These are phyloP conservation scores for Calonectris borealis DNA, from an alignment of 2,113 vertebrate genomes.

Conservation along the genomic window DNA sequence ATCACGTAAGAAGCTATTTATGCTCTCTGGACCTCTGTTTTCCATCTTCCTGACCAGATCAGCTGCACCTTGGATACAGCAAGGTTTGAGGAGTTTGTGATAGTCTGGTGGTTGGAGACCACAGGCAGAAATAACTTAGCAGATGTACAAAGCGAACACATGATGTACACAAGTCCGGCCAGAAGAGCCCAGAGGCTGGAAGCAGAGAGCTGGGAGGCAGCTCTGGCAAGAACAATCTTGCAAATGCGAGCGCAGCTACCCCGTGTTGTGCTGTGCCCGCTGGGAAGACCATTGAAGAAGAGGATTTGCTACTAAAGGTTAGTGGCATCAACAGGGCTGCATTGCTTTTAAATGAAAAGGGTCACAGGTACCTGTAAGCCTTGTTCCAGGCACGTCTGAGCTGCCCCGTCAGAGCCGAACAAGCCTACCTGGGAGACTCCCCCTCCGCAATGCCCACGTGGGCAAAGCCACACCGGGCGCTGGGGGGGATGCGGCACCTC, in stretches of 20 bases:
- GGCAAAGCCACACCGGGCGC: background rate
- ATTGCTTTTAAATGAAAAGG: background rate
- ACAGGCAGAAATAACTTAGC: background rate
- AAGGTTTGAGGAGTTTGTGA: background rate
- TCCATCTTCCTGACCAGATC: background rate
- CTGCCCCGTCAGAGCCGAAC: background rate
- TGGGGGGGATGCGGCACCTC: background rate
- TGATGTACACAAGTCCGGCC: background rate
- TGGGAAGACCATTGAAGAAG: background rate
- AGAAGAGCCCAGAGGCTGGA: background rate
- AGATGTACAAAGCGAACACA: background rate
- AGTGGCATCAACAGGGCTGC: background rate
- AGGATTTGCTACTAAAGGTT: background rate
- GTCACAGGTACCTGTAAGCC: background rate
- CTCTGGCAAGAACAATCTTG: background rate
- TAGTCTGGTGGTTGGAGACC: background rate
- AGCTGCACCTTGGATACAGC: background rate
- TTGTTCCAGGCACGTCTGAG: background rate
- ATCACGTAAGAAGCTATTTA: background rate
- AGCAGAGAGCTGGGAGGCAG: background rate
- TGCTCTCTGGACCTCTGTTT: background rate
- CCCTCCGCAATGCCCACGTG: fast-evolving
- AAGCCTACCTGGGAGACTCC: background rate
- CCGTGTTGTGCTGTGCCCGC: background rate
- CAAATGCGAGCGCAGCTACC: no score